Evolutionary conservation across 2,113 vertebrate species (phyloP).

Genomic region (Tiliqua scincoides): DNA sequence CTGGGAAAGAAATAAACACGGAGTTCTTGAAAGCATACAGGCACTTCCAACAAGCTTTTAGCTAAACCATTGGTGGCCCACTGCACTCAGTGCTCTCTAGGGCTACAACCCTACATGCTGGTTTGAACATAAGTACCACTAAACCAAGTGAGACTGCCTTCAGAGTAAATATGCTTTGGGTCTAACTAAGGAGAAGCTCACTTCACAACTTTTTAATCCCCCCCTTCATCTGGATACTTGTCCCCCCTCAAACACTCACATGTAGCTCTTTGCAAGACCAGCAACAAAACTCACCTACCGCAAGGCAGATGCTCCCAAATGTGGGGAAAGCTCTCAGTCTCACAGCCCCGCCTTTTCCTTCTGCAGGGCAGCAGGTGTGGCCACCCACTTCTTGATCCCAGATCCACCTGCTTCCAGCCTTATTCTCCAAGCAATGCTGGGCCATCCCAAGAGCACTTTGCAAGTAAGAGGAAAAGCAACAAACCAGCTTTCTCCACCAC

Average conservation of each 20-base stretch:
- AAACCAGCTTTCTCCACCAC: not conserved
- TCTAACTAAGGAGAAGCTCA: not conserved
- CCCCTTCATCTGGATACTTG: not conserved
- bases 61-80: not conserved
- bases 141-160: not conserved
- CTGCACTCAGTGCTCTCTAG: not conserved
- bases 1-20: not conserved
- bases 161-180: not conserved
- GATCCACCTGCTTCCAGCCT: not conserved
- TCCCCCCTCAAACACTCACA: not conserved
- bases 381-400: not conserved
- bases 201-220: not conserved
- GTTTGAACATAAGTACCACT: not conserved
- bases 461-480: not conserved
- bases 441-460: not conserved
- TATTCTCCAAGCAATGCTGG: not conserved
- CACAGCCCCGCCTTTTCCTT: slow-evolving; percentile 6
- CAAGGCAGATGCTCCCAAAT: not conserved
- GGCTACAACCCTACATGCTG: not conserved
- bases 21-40: too few species aligned
- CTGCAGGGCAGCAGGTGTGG: slow-evolving; percentile 24
- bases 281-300: not conserved
- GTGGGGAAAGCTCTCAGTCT: not conserved
- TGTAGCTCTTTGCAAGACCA: not conserved
- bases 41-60: not conserved